Conservation (phyloP, 2,113 vertebrate genomes). For the Chrysemys picta region DNA sequence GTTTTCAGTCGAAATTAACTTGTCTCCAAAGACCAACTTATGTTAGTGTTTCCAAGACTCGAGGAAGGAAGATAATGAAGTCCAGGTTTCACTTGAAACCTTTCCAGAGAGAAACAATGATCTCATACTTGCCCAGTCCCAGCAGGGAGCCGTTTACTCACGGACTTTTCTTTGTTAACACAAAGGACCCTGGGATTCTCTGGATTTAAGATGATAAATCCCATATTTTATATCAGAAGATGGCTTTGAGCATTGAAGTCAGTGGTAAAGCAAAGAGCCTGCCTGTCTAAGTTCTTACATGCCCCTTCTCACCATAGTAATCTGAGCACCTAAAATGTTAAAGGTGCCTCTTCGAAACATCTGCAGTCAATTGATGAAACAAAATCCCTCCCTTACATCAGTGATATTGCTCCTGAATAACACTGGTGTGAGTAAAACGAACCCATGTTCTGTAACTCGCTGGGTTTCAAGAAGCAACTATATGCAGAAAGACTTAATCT, state of each 20-base stretch:
- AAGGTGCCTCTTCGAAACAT: not conserved
- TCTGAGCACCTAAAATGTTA: not conserved
- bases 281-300: not conserved
- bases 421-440: not conserved
- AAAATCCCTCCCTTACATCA: not conserved
- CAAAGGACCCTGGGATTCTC: not conserved
- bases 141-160: not conserved
- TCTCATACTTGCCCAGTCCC: not conserved
- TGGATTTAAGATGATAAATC: not conserved
- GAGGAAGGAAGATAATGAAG: slow-evolving; percentile 1
- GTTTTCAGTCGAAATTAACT: not conserved
- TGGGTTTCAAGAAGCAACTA: not conserved
- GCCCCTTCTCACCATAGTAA: not conserved
- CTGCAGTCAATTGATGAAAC: not conserved
- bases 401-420: not conserved
- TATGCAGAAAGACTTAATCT: not conserved
- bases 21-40: not conserved
- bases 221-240: not conserved
- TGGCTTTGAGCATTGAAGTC: not conserved
- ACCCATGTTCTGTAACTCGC: not conserved
- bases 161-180: not conserved
- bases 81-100: not conserved
- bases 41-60: not conserved
- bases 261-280: not conserved
- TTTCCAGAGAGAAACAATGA: not conserved